Conservation (phyloP, 2,888 invertebrate species). For the Glyphotaelius pellucidus region DNA sequence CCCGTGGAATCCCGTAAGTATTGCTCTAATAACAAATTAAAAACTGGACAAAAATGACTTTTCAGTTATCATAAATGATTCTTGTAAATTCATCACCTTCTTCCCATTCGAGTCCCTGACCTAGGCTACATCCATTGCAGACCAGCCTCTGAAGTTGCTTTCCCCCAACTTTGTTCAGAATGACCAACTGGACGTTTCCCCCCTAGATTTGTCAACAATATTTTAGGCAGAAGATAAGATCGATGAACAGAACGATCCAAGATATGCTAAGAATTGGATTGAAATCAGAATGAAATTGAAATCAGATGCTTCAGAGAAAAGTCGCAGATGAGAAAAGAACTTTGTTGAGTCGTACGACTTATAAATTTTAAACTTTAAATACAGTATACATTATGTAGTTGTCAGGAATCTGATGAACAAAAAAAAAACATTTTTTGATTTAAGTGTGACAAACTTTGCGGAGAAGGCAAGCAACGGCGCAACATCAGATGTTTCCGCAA, state of each 20-base stretch:
- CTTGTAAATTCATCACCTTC: neutral
- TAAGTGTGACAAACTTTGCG: conserved; percentile 94
- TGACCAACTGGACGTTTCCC: neutral
- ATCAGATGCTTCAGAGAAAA: no score
- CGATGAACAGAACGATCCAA: no score
- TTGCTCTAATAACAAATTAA: neutral
- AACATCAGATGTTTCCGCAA: conserved; percentile 88
- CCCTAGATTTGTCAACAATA: neutral
- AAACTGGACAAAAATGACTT: neutral
- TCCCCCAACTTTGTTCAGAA: neutral
- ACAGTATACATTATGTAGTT: no score
- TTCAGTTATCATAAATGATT: neutral
- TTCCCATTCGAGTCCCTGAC: neutral
- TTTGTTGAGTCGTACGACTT: no score
- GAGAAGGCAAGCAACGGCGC: conserved; percentile 89
- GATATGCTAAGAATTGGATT: no score
- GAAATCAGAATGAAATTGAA: no score
- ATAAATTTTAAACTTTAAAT: no score
- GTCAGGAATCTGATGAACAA: neutral
- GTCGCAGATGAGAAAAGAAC: no score
- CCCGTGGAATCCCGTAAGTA: conserved; percentile 91
- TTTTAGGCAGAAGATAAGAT: neutral
- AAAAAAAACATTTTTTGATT: neutral
- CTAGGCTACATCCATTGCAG: neutral
- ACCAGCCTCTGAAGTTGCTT: neutral